Evolutionary conservation across 2,113 vertebrate genomes (phyloP).

Genomic region (Capreolus pygargus): DNA sequence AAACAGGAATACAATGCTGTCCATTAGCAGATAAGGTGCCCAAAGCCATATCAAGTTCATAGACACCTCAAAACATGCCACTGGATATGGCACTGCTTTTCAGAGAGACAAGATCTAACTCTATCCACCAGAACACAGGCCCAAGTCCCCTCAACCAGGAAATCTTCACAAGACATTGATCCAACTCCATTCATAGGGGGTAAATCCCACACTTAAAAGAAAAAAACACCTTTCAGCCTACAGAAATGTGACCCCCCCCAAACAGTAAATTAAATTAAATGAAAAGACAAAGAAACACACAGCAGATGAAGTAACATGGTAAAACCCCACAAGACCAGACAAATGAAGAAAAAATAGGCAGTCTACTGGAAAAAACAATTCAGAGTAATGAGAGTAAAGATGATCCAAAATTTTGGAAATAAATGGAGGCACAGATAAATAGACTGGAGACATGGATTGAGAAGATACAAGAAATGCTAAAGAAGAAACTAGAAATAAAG

Average conservation of each 20-base stretch:
- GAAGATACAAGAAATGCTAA: not conserved
- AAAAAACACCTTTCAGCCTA: not conserved
- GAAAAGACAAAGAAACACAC: not conserved
- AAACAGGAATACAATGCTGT: not conserved
- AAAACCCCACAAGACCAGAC: not conserved
- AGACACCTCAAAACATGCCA: not conserved
- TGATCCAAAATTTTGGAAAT: not conserved
- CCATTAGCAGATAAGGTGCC: not conserved
- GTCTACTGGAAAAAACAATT: not conserved
- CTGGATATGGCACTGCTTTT: not conserved
- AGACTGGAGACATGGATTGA: not conserved
- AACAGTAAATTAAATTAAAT: not conserved
- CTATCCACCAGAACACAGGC: not conserved
- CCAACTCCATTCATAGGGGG: not conserved
- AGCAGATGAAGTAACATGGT: not conserved
- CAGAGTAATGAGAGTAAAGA: not conserved
- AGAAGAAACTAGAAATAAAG: not conserved
- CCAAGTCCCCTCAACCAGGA: not conserved
- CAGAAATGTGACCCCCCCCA: not conserved
- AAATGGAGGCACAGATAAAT: not conserved
- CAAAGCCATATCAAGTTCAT: not conserved
- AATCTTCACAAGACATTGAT: not conserved
- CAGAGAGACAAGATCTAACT: not conserved
- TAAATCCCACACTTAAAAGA: not conserved
- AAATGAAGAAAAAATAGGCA: not conserved